Evolutionary conservation across 2,797 vertebrate genomes (phyloP).

Genomic region (Vespertilio murinus): DNA sequence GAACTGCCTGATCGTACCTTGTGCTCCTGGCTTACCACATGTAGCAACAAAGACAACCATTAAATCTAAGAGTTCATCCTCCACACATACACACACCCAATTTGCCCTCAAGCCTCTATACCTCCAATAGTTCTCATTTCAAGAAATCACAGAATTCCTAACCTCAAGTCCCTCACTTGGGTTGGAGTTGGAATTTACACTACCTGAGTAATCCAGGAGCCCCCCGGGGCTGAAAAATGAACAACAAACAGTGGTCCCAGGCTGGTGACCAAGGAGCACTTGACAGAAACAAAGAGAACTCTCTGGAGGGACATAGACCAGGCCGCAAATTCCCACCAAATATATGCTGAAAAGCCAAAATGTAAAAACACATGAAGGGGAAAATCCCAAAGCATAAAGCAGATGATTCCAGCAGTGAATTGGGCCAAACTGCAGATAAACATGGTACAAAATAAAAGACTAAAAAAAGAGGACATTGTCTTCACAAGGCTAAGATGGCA

Average conservation of each 20-base stretch:
- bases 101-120: not conserved
- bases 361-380: not conserved
- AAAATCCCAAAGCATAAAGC: not conserved
- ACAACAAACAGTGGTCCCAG: not conserved
- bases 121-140: not conserved
- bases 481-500: not conserved
- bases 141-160: not conserved
- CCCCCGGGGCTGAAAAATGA: not conserved
- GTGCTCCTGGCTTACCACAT: not conserved
- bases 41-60: not conserved
- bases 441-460: not conserved
- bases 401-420: not conserved
- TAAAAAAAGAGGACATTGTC: not conserved
- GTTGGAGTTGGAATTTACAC: not conserved
- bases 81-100: too few species aligned
- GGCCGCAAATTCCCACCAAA: not conserved
- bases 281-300: conserved; percentile 2
- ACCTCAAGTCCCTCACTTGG: not conserved
- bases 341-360: not conserved
- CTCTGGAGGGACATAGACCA: not conserved
- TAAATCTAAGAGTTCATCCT: not conserved
- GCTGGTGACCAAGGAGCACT: not conserved
- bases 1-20: not conserved
- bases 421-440: not conserved
- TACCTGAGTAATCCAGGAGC: not conserved